A percentile compares a stretch with the other conserved stretches of the same genome.
Conservation (phyloP, 2,888 invertebrate species). For the Pseudeuparius sepicola region DNA sequence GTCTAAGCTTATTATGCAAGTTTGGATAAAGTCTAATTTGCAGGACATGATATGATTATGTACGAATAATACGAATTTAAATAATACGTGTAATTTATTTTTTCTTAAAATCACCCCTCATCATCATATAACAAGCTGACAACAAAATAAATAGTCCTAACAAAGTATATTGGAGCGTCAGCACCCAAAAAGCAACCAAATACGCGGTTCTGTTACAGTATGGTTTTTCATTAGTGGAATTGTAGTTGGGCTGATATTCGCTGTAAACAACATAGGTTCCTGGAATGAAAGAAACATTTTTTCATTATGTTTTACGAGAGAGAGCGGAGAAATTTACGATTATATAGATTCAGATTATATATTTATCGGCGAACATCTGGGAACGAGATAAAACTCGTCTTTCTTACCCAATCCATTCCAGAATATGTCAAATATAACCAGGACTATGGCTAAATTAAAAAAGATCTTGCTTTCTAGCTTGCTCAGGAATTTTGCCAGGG, state of each 20-base stretch:
- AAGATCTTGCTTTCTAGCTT: constrained; percentile 24
- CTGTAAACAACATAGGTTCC: constrained; percentile 31
- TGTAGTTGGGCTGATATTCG: constrained; percentile 33
- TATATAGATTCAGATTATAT: constrained; percentile 14
- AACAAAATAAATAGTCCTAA: constrained; percentile 31
- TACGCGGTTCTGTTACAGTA: constrained; percentile 33
- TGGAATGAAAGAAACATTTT: constrained; percentile 20
- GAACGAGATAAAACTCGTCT: too few species aligned
- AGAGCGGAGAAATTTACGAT: background rate
- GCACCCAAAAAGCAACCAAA: constrained; percentile 34
- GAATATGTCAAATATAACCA: constrained; percentile 25
- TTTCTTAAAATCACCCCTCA: constrained; percentile 31
- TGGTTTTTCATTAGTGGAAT: constrained; percentile 14
- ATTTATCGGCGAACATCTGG: too few species aligned
- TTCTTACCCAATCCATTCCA: constrained; percentile 30
- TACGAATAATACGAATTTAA: too few species aligned
- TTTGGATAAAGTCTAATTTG: too few species aligned
- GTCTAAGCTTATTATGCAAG: too few species aligned
- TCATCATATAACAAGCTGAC: constrained; percentile 32
- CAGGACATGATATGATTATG: too few species aligned
- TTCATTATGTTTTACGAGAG: background rate
- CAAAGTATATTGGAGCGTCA: constrained; percentile 33
- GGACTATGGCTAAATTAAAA: constrained; percentile 25
- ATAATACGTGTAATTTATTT: constrained; percentile 16
- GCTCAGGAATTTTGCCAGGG: constrained; percentile 28